Percentiles rank a stretch among this genome's conserved stretches.
Conservation (phyloP, 1,140 invertebrate genomes). For the Drosophila setifemur region DNA sequence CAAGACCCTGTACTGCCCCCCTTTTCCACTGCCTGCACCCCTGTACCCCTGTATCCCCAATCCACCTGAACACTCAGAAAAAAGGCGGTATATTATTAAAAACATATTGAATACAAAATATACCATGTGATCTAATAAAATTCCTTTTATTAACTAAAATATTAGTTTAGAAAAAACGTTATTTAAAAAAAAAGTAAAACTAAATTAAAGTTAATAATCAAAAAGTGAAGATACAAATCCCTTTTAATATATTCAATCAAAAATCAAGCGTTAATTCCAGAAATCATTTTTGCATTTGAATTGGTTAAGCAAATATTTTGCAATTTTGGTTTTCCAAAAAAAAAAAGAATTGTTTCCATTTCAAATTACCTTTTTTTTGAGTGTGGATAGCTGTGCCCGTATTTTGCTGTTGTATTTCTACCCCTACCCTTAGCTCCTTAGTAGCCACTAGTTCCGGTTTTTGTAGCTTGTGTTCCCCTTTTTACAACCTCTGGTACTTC, state of each 20-base stretch:
- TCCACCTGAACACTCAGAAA: constrained; percentile 1
- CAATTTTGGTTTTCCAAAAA: too few relatives aligned
- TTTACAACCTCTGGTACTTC: constrained; percentile 70
- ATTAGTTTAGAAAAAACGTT: too few relatives aligned
- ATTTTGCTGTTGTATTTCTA: constrained; percentile 56
- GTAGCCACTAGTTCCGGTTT: constrained; percentile 32
- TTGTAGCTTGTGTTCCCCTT: constrained; percentile 53
- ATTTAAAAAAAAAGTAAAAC: too few relatives aligned
- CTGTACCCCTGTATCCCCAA: neutral
- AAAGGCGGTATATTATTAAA: neutral
- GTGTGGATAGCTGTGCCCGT: constrained; percentile 40
- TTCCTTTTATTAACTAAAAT: too few relatives aligned
- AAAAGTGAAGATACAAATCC: too few relatives aligned
- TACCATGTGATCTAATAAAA: too few relatives aligned
- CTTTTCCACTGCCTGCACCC: constrained; percentile 6
- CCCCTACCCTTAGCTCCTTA: constrained; percentile 24
- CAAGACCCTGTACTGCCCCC: constrained; percentile 14
- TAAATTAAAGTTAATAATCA: too few relatives aligned
- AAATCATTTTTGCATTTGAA: too few relatives aligned
- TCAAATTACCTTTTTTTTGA: neutral
- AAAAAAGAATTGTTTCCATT: neutral
- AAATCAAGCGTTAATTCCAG: too few relatives aligned
- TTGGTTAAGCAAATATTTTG: too few relatives aligned
- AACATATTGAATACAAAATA: too few relatives aligned
- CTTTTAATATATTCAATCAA: too few relatives aligned